Conservation (phyloP, 2,888 invertebrate species). For the Drosophila neoperkinsi region DNA sequence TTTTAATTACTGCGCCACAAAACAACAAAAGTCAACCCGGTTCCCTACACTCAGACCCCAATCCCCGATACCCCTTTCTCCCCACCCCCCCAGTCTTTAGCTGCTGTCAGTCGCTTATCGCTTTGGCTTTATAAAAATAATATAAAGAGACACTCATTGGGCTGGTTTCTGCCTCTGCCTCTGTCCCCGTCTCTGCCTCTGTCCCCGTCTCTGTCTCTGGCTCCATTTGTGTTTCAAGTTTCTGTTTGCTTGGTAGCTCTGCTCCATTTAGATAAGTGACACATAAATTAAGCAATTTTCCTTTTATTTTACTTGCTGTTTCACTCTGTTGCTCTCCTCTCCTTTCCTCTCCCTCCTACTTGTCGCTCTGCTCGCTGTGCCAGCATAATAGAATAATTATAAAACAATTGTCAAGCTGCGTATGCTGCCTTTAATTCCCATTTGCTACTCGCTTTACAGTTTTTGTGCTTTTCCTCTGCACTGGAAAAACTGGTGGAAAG, state of each 20-base stretch:
- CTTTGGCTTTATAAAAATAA: conserved; percentile 67
- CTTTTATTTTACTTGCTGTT: conserved; percentile 56
- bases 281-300: conserved; percentile 80
- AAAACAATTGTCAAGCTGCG: conserved; percentile 72
- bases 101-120: conserved; percentile 68
- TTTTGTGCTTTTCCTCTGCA: not conserved
- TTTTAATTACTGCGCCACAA: conserved; percentile 70
- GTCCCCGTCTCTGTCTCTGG: not conserved
- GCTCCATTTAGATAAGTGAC: conserved; percentile 81
- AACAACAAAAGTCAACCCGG: conserved; percentile 54
- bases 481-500: conserved; percentile 26
- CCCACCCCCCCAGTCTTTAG: conserved; percentile 6
- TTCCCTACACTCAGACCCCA: not conserved
- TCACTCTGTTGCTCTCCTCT: conserved; percentile 14
- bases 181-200: not conserved
- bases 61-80: not conserved
- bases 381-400: conserved; percentile 70
- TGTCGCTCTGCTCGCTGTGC: conserved; percentile 3
- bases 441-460: conserved; percentile 11
- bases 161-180: conserved; percentile 15
- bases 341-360: not conserved
- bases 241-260: conserved; percentile 49
- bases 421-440: conserved; percentile 17
- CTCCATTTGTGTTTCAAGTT: conserved; percentile 20
- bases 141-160: conserved; percentile 69